Percentiles rank a stretch among this genome's conserved stretches.
phyloP scores from a whole-genome alignment of 1,140 invertebrate genomes.

The Drosophila suzukii region DNA sequence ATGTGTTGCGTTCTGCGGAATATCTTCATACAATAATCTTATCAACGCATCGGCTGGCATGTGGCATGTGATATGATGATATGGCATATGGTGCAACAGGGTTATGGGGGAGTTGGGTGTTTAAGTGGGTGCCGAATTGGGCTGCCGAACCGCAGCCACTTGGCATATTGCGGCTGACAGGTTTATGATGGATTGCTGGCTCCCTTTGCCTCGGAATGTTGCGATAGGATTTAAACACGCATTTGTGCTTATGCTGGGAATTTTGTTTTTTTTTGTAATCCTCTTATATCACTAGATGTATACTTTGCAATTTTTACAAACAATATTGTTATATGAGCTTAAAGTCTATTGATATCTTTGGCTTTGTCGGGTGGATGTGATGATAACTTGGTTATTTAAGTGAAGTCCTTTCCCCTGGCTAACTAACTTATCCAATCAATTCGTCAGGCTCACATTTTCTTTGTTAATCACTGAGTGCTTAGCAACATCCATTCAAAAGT shows the following conservation, averaged over 20 bases:
- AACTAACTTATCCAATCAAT: conserved; percentile 39
- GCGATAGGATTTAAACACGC: conserved; percentile 31
- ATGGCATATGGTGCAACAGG: conserved; percentile 43
- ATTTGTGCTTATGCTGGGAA: conserved; percentile 36
- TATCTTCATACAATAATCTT: conserved; percentile 51
- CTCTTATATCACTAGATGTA: not conserved
- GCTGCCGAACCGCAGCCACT: conserved; percentile 29
- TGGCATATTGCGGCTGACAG: conserved; percentile 44
- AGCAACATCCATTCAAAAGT: conserved; percentile 22
- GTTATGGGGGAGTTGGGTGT: conserved; percentile 16
- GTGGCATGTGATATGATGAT: conserved; percentile 16
- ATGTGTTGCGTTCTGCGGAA: conserved; percentile 37
- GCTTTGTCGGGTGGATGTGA: not conserved
- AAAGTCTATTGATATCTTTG: not conserved
- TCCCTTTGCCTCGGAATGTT: conserved; percentile 8
- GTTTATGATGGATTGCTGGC: conserved; percentile 40
- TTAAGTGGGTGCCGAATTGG: too few relatives aligned
- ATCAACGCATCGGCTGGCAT: conserved; percentile 35
- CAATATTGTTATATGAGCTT: not conserved
- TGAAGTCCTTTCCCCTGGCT: not conserved
- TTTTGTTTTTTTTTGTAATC: conserved; percentile 6
- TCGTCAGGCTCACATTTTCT: conserved; percentile 2
- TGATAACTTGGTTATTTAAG: not conserved
- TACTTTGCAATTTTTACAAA: not conserved
- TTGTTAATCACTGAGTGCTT: conserved; percentile 32